A percentile compares a stretch with the other conserved stretches of the same genome.
Evolutionary conservation across 2,113 vertebrate species (phyloP).

Genomic region (Ammodramus savannarum): DNA sequence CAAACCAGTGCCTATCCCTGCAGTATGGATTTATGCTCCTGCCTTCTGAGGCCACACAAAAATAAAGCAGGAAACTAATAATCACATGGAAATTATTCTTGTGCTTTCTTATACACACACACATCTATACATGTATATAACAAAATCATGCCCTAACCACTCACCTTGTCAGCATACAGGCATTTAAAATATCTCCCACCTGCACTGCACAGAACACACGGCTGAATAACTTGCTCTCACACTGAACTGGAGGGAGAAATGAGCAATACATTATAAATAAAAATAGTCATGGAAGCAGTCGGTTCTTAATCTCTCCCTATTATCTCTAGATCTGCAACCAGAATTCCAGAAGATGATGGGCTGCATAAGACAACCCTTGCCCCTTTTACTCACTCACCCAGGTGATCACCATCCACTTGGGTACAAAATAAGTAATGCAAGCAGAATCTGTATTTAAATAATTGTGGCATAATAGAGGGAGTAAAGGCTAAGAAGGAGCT

Average conservation of each 20-base stretch:
- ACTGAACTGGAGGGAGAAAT: background rate
- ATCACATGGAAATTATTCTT: background rate
- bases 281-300: background rate
- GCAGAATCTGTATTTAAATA: conserved; percentile 55
- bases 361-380: background rate
- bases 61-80: conserved; percentile 8
- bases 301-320: background rate
- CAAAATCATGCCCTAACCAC: conserved; percentile 41
- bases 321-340: background rate
- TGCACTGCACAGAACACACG: background rate
- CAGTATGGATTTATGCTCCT: background rate
- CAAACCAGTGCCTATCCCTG: background rate
- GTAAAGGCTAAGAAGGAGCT: conserved; percentile 60
- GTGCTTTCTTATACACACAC: background rate
- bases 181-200: conserved; percentile 49
- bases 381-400: conserved; percentile 34
- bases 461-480: conserved; percentile 43
- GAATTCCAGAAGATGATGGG: background rate
- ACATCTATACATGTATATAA: background rate
- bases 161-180: conserved; percentile 18
- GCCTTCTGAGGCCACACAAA: background rate
- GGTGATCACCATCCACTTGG: background rate
- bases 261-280: background rate
- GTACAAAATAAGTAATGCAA: conserved; percentile 31
- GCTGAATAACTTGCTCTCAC: conserved; percentile 22